Evolutionary conservation across 35 echinoderm and acorn worm species (phyloP).

Genomic region (Apostichopus californicus): DNA sequence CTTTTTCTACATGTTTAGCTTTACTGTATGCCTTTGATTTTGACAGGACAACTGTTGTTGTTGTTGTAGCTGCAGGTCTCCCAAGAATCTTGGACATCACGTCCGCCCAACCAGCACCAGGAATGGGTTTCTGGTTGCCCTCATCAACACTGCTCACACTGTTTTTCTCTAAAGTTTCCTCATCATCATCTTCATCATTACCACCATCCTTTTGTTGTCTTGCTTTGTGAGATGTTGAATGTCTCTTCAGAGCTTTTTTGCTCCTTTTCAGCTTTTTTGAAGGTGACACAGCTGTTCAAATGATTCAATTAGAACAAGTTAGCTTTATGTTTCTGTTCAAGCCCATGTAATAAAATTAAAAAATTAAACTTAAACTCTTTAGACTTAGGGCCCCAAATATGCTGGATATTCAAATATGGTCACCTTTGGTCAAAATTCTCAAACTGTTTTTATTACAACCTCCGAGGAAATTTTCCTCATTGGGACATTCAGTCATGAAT

Average conservation of each 20-base stretch:
- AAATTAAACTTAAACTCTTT: too few species aligned
- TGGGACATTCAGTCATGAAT: too few species aligned
- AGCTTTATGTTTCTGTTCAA: too few species aligned
- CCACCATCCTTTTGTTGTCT: not conserved
- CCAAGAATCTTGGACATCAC: conserved; percentile 56
- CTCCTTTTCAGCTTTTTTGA: conserved; percentile 24
- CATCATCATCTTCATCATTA: not conserved
- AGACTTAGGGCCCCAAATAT: too few species aligned
- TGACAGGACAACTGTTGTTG: not conserved
- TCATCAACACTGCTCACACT: not conserved
- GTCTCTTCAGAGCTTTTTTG: not conserved
- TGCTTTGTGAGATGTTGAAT: not conserved
- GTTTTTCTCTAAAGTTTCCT: not conserved
- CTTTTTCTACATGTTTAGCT: conserved; percentile 47
- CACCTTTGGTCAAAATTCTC: too few species aligned
- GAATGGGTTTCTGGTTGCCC: conserved; percentile 11
- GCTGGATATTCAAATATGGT: too few species aligned
- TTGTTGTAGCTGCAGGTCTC: conserved; percentile 30
- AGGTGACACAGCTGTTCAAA: not conserved
- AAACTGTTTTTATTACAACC: too few species aligned
- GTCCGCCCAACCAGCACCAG: conserved; percentile 53
- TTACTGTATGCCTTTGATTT: conserved; percentile 48
- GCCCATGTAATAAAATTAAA: too few species aligned
- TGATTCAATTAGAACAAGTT: too few species aligned
- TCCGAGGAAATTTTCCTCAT: too few species aligned